These are phyloP conservation scores for Zaprionus inermis DNA, from an alignment of 1,140 invertebrate species.

Conservation along the genomic window DNA sequence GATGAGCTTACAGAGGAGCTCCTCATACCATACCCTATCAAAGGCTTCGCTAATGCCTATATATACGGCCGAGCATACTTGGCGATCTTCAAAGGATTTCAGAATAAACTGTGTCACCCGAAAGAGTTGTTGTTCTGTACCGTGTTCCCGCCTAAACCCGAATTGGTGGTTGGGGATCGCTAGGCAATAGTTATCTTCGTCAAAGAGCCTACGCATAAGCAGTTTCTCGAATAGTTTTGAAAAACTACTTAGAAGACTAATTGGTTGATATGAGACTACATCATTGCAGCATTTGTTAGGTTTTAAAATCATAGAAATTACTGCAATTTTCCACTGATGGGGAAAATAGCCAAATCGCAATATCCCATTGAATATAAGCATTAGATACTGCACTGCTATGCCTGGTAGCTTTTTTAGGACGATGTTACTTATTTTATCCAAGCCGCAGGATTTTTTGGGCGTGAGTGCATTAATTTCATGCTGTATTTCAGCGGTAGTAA, in stretches of 20 bases:
- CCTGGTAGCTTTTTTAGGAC: constrained; percentile 4
- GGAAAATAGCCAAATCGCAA: background rate
- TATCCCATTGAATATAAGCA: background rate
- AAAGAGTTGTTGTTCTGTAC: constrained; percentile 15
- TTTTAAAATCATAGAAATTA: constrained; percentile 13
- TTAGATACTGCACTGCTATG: background rate
- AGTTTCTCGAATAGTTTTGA: constrained; percentile 29
- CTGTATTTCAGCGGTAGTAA: background rate
- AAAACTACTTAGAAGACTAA: constrained; percentile 8
- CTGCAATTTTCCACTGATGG: constrained; percentile 17
- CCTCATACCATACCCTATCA: constrained; percentile 4
- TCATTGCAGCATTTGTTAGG: constrained; percentile 9
- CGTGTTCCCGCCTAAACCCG: constrained; percentile 16
- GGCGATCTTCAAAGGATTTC: background rate
- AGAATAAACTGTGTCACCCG: constrained; percentile 18
- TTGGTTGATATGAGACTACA: constrained; percentile 12
- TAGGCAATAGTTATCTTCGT: background rate
- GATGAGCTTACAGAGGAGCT: background rate
- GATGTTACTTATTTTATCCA: background rate
- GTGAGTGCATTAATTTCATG: background rate
- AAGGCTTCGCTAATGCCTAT: constrained; percentile 16
- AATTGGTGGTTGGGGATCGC: constrained; percentile 28
- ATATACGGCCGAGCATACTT: constrained; percentile 25
- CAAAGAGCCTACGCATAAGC: background rate
- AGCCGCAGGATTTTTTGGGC: background rate